These are phyloP conservation scores for Lontra canadensis DNA, from an alignment of 2,113 vertebrate species.

Conservation along the genomic window DNA sequence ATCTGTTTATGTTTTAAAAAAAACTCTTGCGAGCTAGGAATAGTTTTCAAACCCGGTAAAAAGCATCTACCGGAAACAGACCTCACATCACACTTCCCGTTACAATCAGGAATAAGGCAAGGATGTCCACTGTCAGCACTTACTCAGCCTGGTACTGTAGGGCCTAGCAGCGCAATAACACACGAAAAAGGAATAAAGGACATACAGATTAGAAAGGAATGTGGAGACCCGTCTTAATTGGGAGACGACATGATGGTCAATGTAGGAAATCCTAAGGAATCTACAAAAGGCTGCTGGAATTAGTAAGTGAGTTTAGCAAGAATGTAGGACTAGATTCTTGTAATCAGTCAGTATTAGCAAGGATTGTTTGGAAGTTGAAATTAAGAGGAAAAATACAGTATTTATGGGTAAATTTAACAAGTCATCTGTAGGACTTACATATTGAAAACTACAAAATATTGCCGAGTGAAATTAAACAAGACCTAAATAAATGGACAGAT, in stretches of 20 bases:
- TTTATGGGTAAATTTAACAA: not conserved
- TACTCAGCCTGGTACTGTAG: not conserved
- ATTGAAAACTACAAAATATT: not conserved
- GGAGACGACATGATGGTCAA: not conserved
- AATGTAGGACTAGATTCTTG: not conserved
- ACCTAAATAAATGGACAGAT: not conserved
- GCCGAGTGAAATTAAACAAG: not conserved
- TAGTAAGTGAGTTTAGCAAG: not conserved
- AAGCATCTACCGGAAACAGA: not conserved
- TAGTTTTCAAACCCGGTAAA: not conserved
- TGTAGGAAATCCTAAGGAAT: not conserved
- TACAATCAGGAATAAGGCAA: not conserved
- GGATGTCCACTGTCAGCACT: not conserved
- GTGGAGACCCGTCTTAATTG: not conserved
- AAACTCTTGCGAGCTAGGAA: not conserved
- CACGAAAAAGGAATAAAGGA: not conserved
- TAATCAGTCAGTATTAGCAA: not conserved
- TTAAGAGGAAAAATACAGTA: not conserved
- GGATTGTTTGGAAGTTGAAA: not conserved
- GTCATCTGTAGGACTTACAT: not conserved
- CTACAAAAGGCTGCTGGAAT: not conserved
- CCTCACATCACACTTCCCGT: not conserved
- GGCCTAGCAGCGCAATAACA: not conserved
- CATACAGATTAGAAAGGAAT: not conserved
- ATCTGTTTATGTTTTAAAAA: not conserved